These are phyloP conservation scores for Syngnathus floridae DNA, from an alignment of 2,113 vertebrate species.

Conservation along the genomic window DNA sequence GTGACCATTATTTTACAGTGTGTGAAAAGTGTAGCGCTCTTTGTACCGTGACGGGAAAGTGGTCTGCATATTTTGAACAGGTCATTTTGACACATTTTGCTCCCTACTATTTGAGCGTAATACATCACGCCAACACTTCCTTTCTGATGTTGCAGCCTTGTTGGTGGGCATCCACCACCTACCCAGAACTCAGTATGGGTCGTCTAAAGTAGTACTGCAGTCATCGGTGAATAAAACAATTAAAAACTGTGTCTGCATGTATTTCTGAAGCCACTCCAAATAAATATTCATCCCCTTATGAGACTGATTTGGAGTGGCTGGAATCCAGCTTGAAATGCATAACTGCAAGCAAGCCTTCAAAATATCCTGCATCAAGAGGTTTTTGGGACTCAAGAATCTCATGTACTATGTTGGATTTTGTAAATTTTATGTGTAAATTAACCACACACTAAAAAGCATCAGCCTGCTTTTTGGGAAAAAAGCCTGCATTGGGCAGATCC, in stretches of 20 bases:
- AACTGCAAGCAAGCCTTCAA: background rate
- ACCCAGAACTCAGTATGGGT: background rate
- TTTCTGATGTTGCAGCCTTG: background rate
- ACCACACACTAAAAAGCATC: background rate
- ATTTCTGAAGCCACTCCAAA: background rate
- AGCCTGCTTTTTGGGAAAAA: constrained; percentile 46
- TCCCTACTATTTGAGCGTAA: too few species aligned
- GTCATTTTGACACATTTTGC: too few species aligned
- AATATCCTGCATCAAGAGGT: background rate
- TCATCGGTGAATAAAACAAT: background rate
- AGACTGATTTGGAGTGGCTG: background rate
- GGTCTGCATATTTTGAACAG: too few species aligned
- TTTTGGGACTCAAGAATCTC: background rate
- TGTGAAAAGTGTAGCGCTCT: too few species aligned
- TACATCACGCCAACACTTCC: too few species aligned
- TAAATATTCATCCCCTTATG: background rate
- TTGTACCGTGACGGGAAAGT: too few species aligned
- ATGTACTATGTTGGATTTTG: background rate
- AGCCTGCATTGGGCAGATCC: constrained; percentile 51
- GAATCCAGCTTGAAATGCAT: background rate
- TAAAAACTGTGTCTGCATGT: background rate
- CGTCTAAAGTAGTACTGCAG: background rate
- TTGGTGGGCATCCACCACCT: background rate
- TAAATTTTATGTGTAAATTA: background rate
- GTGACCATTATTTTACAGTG: background rate